A percentile compares a stretch with the other conserved stretches of the same genome.
Evolutionary conservation across 2,797 vertebrate species (phyloP).

Genomic region (Synanceia verrucosa): DNA sequence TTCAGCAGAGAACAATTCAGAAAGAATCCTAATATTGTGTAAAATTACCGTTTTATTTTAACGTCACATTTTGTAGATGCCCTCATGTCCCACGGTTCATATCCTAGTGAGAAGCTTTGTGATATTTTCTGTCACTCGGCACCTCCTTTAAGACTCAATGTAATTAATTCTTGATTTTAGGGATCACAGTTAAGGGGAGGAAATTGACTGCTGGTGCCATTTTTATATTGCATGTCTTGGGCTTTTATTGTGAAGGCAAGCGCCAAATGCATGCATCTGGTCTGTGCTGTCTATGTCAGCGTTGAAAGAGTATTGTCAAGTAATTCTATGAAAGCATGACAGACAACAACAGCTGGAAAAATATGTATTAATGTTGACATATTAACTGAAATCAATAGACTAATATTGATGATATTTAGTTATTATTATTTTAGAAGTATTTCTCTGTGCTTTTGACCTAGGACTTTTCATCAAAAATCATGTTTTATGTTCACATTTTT

Average conservation of each 20-base stretch:
- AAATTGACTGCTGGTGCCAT: neutral
- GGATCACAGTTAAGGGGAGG: conserved; percentile 23
- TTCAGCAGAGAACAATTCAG: neutral
- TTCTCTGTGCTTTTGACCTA: neutral
- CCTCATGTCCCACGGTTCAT: conserved; percentile 5
- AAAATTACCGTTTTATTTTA: neutral
- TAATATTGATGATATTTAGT: too few relatives aligned
- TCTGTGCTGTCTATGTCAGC: too few relatives aligned
- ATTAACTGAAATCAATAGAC: too few relatives aligned
- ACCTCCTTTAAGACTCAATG: conserved; percentile 8
- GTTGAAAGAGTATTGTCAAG: too few relatives aligned
- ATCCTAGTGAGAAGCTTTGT: too few relatives aligned
- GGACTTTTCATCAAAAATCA: neutral
- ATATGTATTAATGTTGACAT: too few relatives aligned
- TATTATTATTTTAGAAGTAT: too few relatives aligned
- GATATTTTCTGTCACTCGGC: conserved; percentile 29
- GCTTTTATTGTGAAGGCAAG: too few relatives aligned
- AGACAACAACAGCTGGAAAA: too few relatives aligned
- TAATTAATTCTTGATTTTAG: neutral
- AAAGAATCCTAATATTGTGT: neutral
- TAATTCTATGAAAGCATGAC: too few relatives aligned
- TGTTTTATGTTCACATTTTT: neutral
- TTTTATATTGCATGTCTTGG: too few relatives aligned
- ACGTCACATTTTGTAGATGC: neutral
- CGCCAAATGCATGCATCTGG: too few relatives aligned